A percentile compares a stretch with the other conserved stretches of the same genome.
phyloP scores from a whole-genome alignment of 2,888 invertebrate species.

The Scaptomyza reducta region DNA sequence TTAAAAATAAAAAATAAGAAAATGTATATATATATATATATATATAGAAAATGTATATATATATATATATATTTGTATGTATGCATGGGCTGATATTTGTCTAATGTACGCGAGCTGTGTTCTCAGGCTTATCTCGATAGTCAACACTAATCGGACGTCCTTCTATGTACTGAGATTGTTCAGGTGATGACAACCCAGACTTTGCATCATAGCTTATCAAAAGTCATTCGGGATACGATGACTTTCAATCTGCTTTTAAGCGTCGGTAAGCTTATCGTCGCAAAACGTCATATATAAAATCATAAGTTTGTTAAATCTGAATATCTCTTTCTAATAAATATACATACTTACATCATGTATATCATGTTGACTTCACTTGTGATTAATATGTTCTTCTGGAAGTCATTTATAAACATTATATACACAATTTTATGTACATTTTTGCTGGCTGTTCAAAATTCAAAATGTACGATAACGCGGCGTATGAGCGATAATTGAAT shows the following conservation, averaged over 20 bases:
- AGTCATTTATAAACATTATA: not conserved
- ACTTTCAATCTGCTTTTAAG: constrained; percentile 85
- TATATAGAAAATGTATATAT: not conserved
- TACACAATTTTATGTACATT: not conserved
- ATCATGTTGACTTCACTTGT: constrained; percentile 2
- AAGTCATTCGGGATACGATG: constrained; percentile 84
- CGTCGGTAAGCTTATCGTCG: constrained; percentile 84
- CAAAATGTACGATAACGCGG: not conserved
- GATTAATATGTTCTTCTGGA: not conserved
- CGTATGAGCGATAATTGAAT: constrained; percentile 22
- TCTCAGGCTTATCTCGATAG: too few relatives aligned
- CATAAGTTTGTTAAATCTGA: not conserved
- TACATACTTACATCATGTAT: not conserved
- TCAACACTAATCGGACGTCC: constrained; percentile 90
- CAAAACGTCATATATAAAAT: constrained; percentile 6
- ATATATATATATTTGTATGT: not conserved
- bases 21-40: too few relatives aligned
- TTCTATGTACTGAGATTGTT: constrained; percentile 91
- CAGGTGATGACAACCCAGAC: constrained; percentile 93
- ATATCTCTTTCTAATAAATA: constrained; percentile 16
- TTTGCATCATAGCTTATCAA: constrained; percentile 87
- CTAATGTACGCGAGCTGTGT: too few relatives aligned
- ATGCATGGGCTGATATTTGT: too few relatives aligned
- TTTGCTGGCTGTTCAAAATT: not conserved
- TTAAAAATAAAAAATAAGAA: too few relatives aligned